Percentiles rank a stretch among this genome's conserved stretches.
Evolutionary conservation across 1,140 invertebrate species (phyloP).

Genomic region (Drosophila lini): DNA sequence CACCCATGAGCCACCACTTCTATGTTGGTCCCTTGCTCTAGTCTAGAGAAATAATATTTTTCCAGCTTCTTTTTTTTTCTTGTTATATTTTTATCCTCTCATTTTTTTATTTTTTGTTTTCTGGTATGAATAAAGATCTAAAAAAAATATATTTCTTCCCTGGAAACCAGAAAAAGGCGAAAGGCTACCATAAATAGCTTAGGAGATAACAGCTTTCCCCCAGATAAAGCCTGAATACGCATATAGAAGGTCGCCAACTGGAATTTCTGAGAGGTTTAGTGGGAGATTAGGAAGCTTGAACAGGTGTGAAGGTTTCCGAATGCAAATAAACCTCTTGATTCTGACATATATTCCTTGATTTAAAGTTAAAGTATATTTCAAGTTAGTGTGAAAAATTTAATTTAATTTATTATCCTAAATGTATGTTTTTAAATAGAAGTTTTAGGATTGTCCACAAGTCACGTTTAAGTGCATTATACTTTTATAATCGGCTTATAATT

Average conservation of each 20-base stretch:
- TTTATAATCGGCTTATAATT: neutral
- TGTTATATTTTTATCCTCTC: conserved; percentile 32
- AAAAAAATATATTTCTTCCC: neutral
- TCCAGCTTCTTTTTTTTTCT: conserved; percentile 24
- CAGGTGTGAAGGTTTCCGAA: conserved; percentile 21
- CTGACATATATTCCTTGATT: neutral
- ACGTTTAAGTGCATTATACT: neutral
- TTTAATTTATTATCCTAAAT: too few species aligned
- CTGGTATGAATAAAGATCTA: conserved; percentile 30
- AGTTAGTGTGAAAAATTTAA: neutral
- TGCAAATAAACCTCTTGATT: neutral
- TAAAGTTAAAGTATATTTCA: neutral
- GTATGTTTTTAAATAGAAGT: neutral
- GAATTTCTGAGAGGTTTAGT: neutral
- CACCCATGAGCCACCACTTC: neutral
- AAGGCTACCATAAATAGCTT: neutral
- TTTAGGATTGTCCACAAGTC: neutral
- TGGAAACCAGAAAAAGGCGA: neutral
- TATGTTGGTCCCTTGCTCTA: conserved; percentile 49
- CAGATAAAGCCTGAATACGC: conserved; percentile 2
- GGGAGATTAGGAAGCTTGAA: conserved; percentile 10
- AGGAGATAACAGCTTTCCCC: neutral
- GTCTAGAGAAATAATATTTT: conserved; percentile 45
- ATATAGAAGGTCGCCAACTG: neutral
- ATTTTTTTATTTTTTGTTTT: conserved; percentile 29